Evolutionary conservation across 2,797 vertebrate species (phyloP), one percentile per base, ranked within the genome.

Genomic region (Malurus leucopterus): DNA sequence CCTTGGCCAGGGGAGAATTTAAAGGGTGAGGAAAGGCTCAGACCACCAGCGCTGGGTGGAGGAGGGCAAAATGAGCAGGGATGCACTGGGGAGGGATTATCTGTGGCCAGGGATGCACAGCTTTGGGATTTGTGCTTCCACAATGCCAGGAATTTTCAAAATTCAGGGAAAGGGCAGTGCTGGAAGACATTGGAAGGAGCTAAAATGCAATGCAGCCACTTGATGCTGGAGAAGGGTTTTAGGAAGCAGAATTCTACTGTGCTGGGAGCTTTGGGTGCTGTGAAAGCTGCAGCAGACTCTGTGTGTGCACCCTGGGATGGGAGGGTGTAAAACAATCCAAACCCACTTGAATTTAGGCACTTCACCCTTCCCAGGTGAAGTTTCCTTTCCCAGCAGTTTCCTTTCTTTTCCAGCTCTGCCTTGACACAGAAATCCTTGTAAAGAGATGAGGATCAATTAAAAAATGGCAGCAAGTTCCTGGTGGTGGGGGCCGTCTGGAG

Each of bases 131-230:
- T 58, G 74, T 70, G 65, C 50, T 62, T 43, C 26, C 11, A 3
- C 67, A 20, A 8, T 4, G 21, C 10, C 30, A 49, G n/a, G 21
- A 32, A 65, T 59, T 41, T 84, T 26, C 27, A 8, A 40, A 62
- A 57, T 2, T 8, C 19, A 4, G 30, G 46, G 27, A n/a, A 34
- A 23, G 26, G 44, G n/a, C 76, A 50, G 36, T 10, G 36, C 77
- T 32, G 4, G 11, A 13, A 41, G 34, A 51, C 11, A 36, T 17
- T 89, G 87, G 75, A 5, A 34, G 64, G 9, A 11, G 29, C 11
- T 13, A 2, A 24, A 40, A 0, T 1, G 59, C 57, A 41, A 5
- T 23, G 6, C 22, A 47, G 29, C 59, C 23, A 0, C 62, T 47
- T 14, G 61, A 29, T 40, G 54, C 9, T 63, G 68, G 86, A 18